Evolutionary conservation across 2,797 vertebrate species (phyloP).

Genomic region (Trematomus bernacchii): DNA sequence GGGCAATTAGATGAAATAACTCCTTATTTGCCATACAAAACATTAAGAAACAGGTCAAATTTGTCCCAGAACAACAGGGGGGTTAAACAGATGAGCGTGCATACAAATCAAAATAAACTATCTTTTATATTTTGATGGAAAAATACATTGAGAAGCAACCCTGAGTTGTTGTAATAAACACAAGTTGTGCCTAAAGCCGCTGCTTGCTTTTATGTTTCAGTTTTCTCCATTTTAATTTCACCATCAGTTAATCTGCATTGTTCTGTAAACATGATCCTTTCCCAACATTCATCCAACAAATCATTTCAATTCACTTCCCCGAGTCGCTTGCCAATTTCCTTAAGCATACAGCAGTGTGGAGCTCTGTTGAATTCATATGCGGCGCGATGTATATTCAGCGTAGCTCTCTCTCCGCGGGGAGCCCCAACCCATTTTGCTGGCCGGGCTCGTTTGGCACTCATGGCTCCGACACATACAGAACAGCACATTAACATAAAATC

Average conservation of each 20-base stretch:
- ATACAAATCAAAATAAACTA: constrained; percentile 12
- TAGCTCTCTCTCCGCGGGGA: constrained; percentile 69
- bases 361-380: constrained; percentile 74
- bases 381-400: constrained; percentile 73
- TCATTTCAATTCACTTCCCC: constrained; percentile 71
- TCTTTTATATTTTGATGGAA: constrained; percentile 21
- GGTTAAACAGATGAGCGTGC: too few species aligned
- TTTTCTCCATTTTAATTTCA: constrained; percentile 54
- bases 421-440: constrained; percentile 77
- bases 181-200: background rate
- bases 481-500: constrained; percentile 81
- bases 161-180: background rate
- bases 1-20: too few species aligned
- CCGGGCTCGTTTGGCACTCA: constrained; percentile 74
- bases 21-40: too few species aligned
- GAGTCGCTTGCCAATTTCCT: constrained; percentile 78
- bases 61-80: too few species aligned
- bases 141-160: background rate
- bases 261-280: constrained; percentile 67
- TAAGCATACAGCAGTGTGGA: constrained; percentile 67
- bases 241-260: constrained; percentile 69
- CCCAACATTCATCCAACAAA: constrained; percentile 67
- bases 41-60: too few species aligned
- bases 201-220: constrained; percentile 42
- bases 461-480: constrained; percentile 77